Conservation (phyloP, 1,140 invertebrate species). For the Radopholus similis region DNA sequence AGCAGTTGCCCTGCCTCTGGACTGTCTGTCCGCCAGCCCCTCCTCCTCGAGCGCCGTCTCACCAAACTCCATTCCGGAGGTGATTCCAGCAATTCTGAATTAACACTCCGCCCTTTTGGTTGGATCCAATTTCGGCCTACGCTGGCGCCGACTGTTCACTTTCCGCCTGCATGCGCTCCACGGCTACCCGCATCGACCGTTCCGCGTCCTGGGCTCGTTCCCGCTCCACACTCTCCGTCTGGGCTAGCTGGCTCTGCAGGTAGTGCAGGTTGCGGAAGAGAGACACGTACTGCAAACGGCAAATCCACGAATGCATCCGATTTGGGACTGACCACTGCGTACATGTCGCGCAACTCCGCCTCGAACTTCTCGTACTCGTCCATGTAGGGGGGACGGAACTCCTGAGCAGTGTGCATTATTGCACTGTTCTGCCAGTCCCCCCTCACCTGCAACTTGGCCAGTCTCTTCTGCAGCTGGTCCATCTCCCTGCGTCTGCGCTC, state of each 20-base stretch:
- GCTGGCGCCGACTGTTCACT: slow-evolving; percentile 31
- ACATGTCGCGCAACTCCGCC: slow-evolving; percentile 36
- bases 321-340: slow-evolving; percentile 11
- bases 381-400: slow-evolving; percentile 83
- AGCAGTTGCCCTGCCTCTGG: not conserved
- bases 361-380: slow-evolving; percentile 90
- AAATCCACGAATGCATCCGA: not conserved
- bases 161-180: slow-evolving; percentile 43
- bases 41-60: not conserved
- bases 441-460: slow-evolving; percentile 78
- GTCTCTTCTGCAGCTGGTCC: slow-evolving; percentile 83
- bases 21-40: not conserved
- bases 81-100: slow-evolving; percentile 26
- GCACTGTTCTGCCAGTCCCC: not conserved
- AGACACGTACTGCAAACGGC: slow-evolving; percentile 29
- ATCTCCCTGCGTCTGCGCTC: slow-evolving; percentile 82
- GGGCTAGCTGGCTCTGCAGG: slow-evolving; percentile 29
- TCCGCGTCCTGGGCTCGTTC: slow-evolving; percentile 37
- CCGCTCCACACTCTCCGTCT: slow-evolving; percentile 34
- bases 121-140: slow-evolving; percentile 2
- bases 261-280: slow-evolving; percentile 42
- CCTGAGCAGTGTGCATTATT: slow-evolving; percentile 24
- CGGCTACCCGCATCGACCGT: slow-evolving; percentile 34
- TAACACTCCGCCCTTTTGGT: not conserved
- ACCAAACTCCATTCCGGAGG: not conserved